Percentiles rank a stretch among this genome's conserved stretches.
Conservation (phyloP, 53 echinoderm and acorn worm species). For the Stichopus horrens region DNA sequence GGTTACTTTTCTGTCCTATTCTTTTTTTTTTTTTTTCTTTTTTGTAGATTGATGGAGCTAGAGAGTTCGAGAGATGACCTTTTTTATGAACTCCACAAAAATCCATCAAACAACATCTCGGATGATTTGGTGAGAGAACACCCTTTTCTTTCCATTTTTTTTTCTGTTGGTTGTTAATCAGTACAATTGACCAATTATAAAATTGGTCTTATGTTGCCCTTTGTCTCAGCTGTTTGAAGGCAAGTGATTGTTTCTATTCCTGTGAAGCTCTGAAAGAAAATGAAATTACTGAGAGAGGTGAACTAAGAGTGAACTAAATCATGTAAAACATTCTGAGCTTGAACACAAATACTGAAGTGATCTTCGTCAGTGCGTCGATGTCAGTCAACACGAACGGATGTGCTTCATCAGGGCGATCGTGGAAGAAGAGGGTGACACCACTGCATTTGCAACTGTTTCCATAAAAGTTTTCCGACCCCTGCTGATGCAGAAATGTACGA, state of each 20-base stretch:
- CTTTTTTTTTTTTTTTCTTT: slow-evolving; percentile 18
- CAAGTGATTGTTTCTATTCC: not conserved
- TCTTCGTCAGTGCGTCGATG: too few relatives aligned
- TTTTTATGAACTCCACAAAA: slow-evolving; percentile 93
- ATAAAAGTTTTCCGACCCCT: too few relatives aligned
- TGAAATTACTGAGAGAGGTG: too few relatives aligned
- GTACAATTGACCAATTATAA: not conserved
- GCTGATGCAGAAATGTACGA: too few relatives aligned
- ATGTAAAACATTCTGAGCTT: too few relatives aligned
- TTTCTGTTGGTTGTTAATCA: not conserved
- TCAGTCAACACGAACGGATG: too few relatives aligned
- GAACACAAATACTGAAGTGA: too few relatives aligned
- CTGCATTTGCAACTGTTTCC: too few relatives aligned
- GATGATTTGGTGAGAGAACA: slow-evolving; percentile 77
- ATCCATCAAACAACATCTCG: slow-evolving; percentile 84
- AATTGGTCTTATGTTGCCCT: not conserved
- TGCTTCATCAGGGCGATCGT: too few relatives aligned
- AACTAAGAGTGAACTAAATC: too few relatives aligned
- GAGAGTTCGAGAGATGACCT: slow-evolving; percentile 93
- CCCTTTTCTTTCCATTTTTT: not conserved
- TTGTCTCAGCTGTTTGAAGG: not conserved
- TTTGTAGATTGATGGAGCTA: slow-evolving; percentile 82
- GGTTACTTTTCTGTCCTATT: not conserved
- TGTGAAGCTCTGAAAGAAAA: too few relatives aligned
- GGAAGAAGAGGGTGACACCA: too few relatives aligned